Evolutionary conservation across 2,888 invertebrate species (phyloP).

Genomic region (Laspeyria flexula): DNA sequence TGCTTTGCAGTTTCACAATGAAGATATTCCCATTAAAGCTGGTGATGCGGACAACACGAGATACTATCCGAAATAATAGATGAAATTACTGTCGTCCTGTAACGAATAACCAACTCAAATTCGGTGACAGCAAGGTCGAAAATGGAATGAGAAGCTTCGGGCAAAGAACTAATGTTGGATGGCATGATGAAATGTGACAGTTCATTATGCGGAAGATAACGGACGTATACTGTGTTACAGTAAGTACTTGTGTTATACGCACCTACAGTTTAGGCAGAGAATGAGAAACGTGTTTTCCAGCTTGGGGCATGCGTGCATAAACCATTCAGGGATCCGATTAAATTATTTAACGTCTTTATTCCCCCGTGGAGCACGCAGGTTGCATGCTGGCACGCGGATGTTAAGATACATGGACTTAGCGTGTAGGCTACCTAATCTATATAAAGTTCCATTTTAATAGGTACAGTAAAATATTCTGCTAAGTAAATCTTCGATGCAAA

Average conservation of each 20-base stretch:
- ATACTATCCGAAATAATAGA: slow-evolving; percentile 40
- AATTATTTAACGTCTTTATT: slow-evolving; percentile 86
- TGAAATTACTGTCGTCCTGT: slow-evolving; percentile 23
- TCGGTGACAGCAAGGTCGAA: slow-evolving; percentile 20
- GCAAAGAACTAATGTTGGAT: slow-evolving; percentile 45
- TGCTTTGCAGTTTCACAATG: slow-evolving; percentile 36
- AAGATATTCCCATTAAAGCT: slow-evolving; percentile 33
- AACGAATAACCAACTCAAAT: slow-evolving; percentile 20
- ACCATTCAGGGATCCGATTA: slow-evolving; percentile 78
- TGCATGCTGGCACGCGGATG: slow-evolving; percentile 80
- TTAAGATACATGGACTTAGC: slow-evolving; percentile 67
- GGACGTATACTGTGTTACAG: slow-evolving; percentile 38
- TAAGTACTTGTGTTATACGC: slow-evolving; percentile 40
- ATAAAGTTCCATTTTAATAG: slow-evolving; percentile 28
- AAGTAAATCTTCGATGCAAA: slow-evolving; percentile 8
- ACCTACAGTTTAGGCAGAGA: slow-evolving; percentile 43
- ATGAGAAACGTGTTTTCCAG: slow-evolving; percentile 52
- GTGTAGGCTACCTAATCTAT: slow-evolving; percentile 47
- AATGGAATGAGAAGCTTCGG: slow-evolving; percentile 19
- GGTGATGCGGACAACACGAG: slow-evolving; percentile 29
- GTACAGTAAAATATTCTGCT: background rate
- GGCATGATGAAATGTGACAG: slow-evolving; percentile 49
- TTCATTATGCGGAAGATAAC: slow-evolving; percentile 51
- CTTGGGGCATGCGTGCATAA: slow-evolving; percentile 69
- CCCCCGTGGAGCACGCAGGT: slow-evolving; percentile 78